Evolutionary conservation across 2,113 vertebrate species (phyloP).

Genomic region (Glaucomys volans): DNA sequence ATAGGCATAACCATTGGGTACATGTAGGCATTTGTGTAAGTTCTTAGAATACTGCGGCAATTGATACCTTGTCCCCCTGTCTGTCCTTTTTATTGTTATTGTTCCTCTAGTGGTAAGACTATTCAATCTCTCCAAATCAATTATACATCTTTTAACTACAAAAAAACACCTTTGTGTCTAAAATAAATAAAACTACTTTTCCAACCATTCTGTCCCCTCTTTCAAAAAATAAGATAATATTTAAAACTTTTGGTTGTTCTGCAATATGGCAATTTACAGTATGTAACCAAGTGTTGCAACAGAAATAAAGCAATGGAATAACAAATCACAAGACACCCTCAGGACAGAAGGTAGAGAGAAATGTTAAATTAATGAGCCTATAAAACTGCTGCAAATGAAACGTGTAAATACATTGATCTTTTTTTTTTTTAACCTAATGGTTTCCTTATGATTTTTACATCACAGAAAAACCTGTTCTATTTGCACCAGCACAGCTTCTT

Average conservation of each 20-base stretch:
- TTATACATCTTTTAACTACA: slow-evolving; percentile 55
- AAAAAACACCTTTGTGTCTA: slow-evolving; percentile 71
- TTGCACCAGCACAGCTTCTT: slow-evolving; percentile 96
- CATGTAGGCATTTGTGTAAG: slow-evolving; percentile 7
- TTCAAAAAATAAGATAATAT: slow-evolving; percentile 81
- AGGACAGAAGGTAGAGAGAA: slow-evolving; percentile 99
- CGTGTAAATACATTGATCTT: slow-evolving; percentile 99
- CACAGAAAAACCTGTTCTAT: slow-evolving; percentile 97
- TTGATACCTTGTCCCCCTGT: slow-evolving; percentile 72
- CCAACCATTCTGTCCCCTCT: slow-evolving; percentile 7
- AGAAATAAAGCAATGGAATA: slow-evolving; percentile 92
- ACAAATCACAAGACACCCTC: slow-evolving; percentile 94
- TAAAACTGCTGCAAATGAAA: slow-evolving; percentile 99
- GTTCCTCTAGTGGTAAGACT: slow-evolving; percentile 11
- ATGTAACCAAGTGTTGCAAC: slow-evolving; percentile 91
- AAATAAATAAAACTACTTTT: slow-evolving; percentile 76
- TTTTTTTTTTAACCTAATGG: slow-evolving; percentile 94
- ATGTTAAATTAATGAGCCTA: slow-evolving; percentile 99
- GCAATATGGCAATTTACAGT: slow-evolving; percentile 92
- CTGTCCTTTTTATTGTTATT: slow-evolving; percentile 2
- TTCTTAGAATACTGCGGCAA: slow-evolving; percentile 61
- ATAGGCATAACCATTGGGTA: not conserved
- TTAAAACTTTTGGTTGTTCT: slow-evolving; percentile 90
- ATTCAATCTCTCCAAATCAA: slow-evolving; percentile 50
- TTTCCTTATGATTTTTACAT: slow-evolving; percentile 96